These are phyloP conservation scores for Pygoscelis adeliae DNA, from an alignment of 2,113 vertebrate species.

Conservation along the genomic window DNA sequence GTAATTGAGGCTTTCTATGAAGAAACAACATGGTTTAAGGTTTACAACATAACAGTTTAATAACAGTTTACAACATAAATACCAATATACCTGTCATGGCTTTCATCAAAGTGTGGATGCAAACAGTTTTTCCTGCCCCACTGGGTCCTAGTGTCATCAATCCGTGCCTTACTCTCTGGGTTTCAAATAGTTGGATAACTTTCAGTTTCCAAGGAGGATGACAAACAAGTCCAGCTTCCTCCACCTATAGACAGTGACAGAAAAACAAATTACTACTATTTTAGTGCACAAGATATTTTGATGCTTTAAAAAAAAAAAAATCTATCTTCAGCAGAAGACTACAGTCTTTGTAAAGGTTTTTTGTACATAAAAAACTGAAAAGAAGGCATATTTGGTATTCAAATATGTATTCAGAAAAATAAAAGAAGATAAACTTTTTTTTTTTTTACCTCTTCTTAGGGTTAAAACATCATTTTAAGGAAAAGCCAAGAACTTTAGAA, in stretches of 20 bases:
- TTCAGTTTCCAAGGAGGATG: constrained; percentile 95
- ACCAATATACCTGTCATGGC: constrained; percentile 86
- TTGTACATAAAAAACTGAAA: neutral
- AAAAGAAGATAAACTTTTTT: neutral
- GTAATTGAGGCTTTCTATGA: neutral
- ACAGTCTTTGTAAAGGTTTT: neutral
- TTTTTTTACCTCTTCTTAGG: neutral
- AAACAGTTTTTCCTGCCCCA: constrained; percentile 91
- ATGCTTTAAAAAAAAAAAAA: neutral
- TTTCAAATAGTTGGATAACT: constrained; percentile 94
- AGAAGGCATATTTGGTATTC: neutral
- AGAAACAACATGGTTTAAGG: neutral
- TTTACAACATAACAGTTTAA: neutral
- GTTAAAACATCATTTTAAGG: neutral
- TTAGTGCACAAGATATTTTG: neutral
- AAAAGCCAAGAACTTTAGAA: neutral
- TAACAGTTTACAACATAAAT: neutral
- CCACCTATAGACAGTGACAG: constrained; percentile 78
- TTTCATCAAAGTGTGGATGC: constrained; percentile 92
- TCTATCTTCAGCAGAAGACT: neutral
- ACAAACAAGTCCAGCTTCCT: constrained; percentile 87
- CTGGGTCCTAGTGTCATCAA: constrained; percentile 96
- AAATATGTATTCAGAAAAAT: neutral
- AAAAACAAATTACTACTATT: neutral
- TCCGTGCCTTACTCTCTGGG: constrained; percentile 90